These are phyloP conservation scores for Lichenostomus cassidix DNA, from an alignment of 2,113 vertebrate genomes.

Conservation along the genomic window DNA sequence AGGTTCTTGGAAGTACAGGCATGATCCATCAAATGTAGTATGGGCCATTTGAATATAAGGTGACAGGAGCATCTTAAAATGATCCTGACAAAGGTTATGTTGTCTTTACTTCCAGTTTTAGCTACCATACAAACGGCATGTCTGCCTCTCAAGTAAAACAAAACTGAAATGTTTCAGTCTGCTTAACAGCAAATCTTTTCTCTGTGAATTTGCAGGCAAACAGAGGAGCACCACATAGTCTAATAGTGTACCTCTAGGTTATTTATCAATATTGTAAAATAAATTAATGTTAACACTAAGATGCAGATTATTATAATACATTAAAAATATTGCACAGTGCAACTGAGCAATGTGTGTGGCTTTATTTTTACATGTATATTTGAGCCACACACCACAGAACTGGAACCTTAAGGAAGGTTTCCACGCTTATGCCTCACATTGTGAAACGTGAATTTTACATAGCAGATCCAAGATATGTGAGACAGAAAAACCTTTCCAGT, in stretches of 20 bases:
- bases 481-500: constrained; percentile 6
- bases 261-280: constrained; percentile 10
- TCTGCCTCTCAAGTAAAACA: not conserved
- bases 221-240: not conserved
- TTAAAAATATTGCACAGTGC: constrained; percentile 70
- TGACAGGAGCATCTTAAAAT: not conserved
- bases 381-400: constrained; percentile 49
- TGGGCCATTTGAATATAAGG: not conserved
- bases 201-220: not conserved
- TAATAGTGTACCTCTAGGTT: not conserved
- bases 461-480: constrained; percentile 5
- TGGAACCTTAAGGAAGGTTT: constrained; percentile 26
- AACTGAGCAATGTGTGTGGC: constrained; percentile 13
- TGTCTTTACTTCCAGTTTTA: not conserved
- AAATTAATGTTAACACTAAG: constrained; percentile 48
- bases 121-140: not conserved
- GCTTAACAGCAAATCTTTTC: not conserved
- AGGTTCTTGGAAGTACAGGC: not conserved
- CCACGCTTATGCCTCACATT: not conserved
- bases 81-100: not conserved
- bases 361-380: not conserved
- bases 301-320: constrained; percentile 57
- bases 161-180: not conserved
- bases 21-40: not conserved
- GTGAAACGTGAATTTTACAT: constrained; percentile 8